phyloP scores from a whole-genome alignment of 2,888 invertebrate genomes.

The Drosophila prostipennis region DNA sequence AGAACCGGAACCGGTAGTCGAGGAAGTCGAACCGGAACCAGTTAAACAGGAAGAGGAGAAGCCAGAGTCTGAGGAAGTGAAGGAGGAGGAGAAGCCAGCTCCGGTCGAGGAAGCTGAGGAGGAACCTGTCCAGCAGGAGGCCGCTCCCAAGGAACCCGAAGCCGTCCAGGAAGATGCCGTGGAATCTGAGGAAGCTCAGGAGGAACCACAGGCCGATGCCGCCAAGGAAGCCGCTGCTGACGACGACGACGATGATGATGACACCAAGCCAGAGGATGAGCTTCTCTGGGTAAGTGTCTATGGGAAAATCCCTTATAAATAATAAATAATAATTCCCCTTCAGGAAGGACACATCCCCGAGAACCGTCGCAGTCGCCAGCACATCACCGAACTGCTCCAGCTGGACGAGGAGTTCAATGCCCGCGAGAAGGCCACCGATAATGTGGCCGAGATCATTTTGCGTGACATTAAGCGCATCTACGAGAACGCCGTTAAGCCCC shows the following conservation, averaged over 20 bases:
- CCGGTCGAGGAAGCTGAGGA: conserved; percentile 53
- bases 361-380: conserved; percentile 91
- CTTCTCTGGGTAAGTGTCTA: conserved; percentile 86
- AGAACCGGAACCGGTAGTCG: conserved; percentile 63
- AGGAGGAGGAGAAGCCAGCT: conserved; percentile 45
- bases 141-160: conserved; percentile 57
- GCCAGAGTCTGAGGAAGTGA: conserved; percentile 53
- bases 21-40: conserved; percentile 68
- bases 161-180: conserved; percentile 65
- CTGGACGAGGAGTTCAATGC: conserved; percentile 91
- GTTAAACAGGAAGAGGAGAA: conserved; percentile 33
- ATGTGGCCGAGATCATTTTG: conserved; percentile 90
- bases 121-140: conserved; percentile 57
- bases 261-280: conserved; percentile 87
- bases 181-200: conserved; percentile 73
- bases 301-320: rapidly evolving
- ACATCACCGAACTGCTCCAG: conserved; percentile 91
- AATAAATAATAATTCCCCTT: background rate
- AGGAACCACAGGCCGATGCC: conserved; percentile 66
- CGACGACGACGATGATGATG: conserved; percentile 73
- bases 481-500: conserved; percentile 93
- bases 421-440: conserved; percentile 89
- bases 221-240: conserved; percentile 57
- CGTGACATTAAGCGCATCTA: conserved; percentile 94
- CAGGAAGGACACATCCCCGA: conserved; percentile 90